Conservation (phyloP, 2,888 invertebrate species). For the Folsomia manolachei region DNA sequence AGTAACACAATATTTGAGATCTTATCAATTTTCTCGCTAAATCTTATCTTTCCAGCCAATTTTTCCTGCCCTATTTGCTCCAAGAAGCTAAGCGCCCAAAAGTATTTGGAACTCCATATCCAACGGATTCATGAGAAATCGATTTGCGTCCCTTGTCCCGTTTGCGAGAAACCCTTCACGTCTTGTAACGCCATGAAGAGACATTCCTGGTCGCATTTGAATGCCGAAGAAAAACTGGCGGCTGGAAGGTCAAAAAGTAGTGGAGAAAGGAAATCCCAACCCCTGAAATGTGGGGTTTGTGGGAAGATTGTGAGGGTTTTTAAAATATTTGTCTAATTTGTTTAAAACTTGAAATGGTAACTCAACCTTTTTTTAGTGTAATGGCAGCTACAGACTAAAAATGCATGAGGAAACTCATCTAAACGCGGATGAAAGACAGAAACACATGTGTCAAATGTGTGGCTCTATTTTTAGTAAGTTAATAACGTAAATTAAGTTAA, state of each 20-base stretch:
- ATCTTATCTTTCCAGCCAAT: neutral
- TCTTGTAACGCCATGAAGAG: conserved; percentile 5
- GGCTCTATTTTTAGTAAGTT: conserved; percentile 12
- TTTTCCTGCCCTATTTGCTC: neutral
- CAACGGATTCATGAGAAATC: neutral
- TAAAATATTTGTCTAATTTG: too few species aligned
- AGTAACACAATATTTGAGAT: too few species aligned
- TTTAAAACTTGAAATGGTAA: too few species aligned
- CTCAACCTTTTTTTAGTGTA: neutral
- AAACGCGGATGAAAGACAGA: neutral
- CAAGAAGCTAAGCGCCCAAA: neutral
- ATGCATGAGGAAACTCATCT: conserved; percentile 13
- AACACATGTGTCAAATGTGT: conserved; percentile 17
- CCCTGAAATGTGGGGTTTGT: neutral
- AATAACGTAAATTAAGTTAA: neutral
- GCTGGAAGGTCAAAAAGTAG: neutral
- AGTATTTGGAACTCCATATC: neutral
- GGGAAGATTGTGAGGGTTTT: conserved; percentile 12
- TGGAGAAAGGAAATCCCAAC: neutral
- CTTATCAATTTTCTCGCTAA: neutral
- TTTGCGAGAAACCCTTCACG: conserved; percentile 7
- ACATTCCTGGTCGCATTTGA: conserved; percentile 8
- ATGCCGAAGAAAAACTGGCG: conserved; percentile 5
- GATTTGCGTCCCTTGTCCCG: neutral
- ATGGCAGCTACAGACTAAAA: conserved; percentile 6